Percentiles rank a stretch among this genome's conserved stretches.
phyloP scores from a whole-genome alignment of 2,797 vertebrate genomes.

The Potorous gilbertii region DNA sequence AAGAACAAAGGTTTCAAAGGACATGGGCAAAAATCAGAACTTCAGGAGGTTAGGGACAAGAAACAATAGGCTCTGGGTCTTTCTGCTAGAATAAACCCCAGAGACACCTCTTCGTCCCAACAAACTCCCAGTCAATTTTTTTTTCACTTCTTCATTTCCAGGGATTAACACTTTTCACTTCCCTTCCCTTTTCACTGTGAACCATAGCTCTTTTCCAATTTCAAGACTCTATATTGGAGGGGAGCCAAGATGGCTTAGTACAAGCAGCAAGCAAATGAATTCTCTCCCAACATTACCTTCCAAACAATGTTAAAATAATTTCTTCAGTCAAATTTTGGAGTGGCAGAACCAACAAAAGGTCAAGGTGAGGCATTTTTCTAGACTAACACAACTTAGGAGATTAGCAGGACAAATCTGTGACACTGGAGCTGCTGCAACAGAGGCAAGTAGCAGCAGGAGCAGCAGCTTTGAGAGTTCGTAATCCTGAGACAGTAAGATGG shows the following conservation, averaged over 20 bases:
- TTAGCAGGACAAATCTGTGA: neutral
- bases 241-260: neutral
- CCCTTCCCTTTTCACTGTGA: neutral
- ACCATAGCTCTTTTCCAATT: neutral
- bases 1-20: neutral
- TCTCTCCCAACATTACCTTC: neutral
- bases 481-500: neutral
- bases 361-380: neutral
- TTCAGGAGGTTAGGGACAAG: neutral
- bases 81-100: neutral
- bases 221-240: neutral
- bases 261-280: neutral
- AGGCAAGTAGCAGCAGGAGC: neutral
- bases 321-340: neutral
- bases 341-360: neutral
- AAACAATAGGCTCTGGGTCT: neutral
- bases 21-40: neutral
- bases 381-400: neutral
- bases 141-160: neutral
- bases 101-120: neutral
- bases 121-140: neutral
- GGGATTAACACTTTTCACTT: neutral
- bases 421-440: neutral
- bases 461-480: neutral
- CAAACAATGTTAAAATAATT: neutral